Base-by-base conservation (phyloP, 2,888 invertebrate genomes). In the Leucoptera coffeella region DNA sequence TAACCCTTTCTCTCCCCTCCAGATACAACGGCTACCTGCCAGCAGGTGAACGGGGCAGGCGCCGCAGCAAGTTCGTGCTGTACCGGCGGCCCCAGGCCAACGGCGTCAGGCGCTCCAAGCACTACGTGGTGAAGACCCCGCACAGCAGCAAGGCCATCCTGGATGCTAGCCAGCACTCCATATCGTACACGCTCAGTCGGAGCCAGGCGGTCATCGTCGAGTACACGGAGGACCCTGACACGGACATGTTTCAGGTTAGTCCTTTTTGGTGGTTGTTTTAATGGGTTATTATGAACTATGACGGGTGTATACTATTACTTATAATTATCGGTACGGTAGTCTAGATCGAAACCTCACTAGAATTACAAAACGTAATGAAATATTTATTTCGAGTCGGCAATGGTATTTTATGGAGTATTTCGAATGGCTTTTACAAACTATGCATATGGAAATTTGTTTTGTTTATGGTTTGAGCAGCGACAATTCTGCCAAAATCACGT, bases 241-340 rank as follows among this genome's bases (percentile, higher is more conserved):
- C 95, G 29, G 99, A 99, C 65, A 97, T 99, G 97, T 99, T 99
- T 72, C 99, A 99, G 82, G 95, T 94, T 50, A 61, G 73, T 42
- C 15, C 10, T 25, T 19, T 2, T 19, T 19, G n/a, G n/a, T n/a
- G n/a, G n/a, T n/a, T n/a, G n/a, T n/a, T n/a, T n/a, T n/a, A n/a
- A n/a, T n/a, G n/a, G n/a, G n/a, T n/a, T n/a, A n/a, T n/a, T n/a
- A n/a, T n/a, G n/a, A n/a, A n/a, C n/a, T n/a, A n/a, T n/a, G n/a
- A n/a, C n/a, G n/a, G n/a, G n/a, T n/a, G n/a, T n/a, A n/a, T n/a
- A n/a, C n/a, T n/a, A n/a, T n/a, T n/a, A n/a, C n/a, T n/a, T n/a
- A n/a, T n/a, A n/a, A n/a, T n/a, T n/a, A n/a, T n/a, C n/a, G n/a
- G n/a, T n/a, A n/a, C n/a, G n/a, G n/a, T n/a, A n/a, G n/a, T n/a